These are phyloP conservation scores for Typhlomys cinereus DNA, from an alignment of 2,113 vertebrate genomes.

Conservation along the genomic window DNA sequence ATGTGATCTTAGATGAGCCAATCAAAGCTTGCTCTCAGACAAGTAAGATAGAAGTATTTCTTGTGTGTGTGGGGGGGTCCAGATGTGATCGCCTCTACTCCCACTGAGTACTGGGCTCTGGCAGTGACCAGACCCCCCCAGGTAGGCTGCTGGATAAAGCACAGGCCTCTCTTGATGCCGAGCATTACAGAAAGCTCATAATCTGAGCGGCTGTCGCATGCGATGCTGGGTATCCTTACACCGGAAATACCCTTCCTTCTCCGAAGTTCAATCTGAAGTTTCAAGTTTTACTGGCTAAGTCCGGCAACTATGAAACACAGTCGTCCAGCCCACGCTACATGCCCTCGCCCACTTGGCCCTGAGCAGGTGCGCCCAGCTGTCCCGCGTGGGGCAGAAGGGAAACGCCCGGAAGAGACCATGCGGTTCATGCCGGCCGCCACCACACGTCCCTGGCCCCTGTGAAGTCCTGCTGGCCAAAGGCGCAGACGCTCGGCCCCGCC, in stretches of 20 bases:
- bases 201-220: background rate
- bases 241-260: background rate
- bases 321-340: background rate
- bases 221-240: background rate
- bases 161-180: background rate
- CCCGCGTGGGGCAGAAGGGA: background rate
- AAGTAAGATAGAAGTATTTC: fast-evolving
- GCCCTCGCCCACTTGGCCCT: background rate
- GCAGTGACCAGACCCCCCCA: background rate
- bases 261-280: background rate
- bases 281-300: background rate
- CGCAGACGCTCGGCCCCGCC: background rate
- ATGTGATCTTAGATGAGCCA: background rate
- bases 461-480: background rate
- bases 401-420: background rate
- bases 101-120: background rate
- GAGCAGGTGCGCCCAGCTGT: background rate
- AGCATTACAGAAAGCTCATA: background rate
- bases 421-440: too few relatives aligned
- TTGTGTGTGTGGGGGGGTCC: too few relatives aligned
- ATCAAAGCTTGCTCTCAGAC: background rate
- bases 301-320: background rate
- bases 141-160: too few relatives aligned
- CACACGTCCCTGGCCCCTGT: fast-evolving
- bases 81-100: fast-evolving